Base-by-base conservation (phyloP, 1,140 invertebrate species). In the Dendrolimus punctatus region DNA sequence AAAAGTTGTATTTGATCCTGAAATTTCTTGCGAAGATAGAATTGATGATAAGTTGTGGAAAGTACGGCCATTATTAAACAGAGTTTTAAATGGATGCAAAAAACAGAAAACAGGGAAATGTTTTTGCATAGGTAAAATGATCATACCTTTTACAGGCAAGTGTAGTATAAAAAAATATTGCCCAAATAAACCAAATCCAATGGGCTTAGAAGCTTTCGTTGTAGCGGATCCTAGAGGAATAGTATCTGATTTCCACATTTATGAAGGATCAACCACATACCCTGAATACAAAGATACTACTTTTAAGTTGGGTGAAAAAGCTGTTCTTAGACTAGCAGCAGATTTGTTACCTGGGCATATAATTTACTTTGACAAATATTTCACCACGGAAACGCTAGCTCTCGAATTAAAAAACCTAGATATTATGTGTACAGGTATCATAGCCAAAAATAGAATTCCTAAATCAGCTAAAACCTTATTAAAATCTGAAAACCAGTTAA, bases 301-400 rank as follows among this genome's bases (percentile, higher is more conserved):
- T 6, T 67, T 58, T 43, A 43, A 51, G 8, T 9, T 59, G 2
- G 60, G 58, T n/a, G 64, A 63, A 46, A 53, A 48, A 40, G 53
- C 56, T 7, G 49, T 63, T 37, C 23, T 67, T 2, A 44, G 8
- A 8, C 39, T 67, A 23, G 49, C 55, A 8, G 48, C 55, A 7
- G 37, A 8, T 4, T 47, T 66, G n/a, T 54, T 52, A 5, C 64
- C 56, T 2, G 59, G 64, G 6, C 52, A 60, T 45, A 46, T 49
- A 7, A 8, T 67, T 6, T 64, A 58, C 53, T 64, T 47, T 43
- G 64, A 67, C 49, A 10, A 57, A 36, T 67, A 57, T 50, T 63
- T 67, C 44, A 58, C 58, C 0, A 56, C 39, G 8, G 46, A 44
- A 10, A 62, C 50, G 52, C 39, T 68, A n/a, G 4, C 42, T 4